These are phyloP conservation scores for Petrocephalus zakoni DNA, from an alignment of 2,113 vertebrate species.

Conservation along the genomic window DNA sequence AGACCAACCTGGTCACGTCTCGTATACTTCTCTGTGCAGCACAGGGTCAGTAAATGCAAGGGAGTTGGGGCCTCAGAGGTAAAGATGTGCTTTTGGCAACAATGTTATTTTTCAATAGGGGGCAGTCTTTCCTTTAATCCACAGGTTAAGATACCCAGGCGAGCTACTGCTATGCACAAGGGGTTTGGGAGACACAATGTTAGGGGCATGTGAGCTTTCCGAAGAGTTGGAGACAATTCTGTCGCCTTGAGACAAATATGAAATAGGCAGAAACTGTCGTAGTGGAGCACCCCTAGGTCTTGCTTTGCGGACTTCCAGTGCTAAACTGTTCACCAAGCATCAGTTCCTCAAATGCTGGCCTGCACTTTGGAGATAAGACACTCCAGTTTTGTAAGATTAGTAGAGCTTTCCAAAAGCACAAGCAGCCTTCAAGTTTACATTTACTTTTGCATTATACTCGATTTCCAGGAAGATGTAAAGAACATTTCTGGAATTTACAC, in stretches of 20 bases:
- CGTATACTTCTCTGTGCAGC: constrained; percentile 5
- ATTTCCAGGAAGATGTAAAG: neutral
- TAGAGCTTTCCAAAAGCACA: neutral
- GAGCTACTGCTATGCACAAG: neutral
- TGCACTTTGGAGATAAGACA: neutral
- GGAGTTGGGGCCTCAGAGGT: neutral
- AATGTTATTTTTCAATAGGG: constrained; percentile 20
- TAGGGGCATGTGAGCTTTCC: neutral
- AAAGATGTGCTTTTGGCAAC: constrained; percentile 13
- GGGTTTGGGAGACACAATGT: neutral
- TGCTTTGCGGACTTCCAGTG: neutral
- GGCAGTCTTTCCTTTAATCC: constrained; percentile 25
- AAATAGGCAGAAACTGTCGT: neutral
- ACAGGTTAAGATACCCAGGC: constrained; percentile 8
- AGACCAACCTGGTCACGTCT: constrained; percentile 22
- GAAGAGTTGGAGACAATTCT: neutral
- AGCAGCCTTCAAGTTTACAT: neutral
- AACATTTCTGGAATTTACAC: neutral
- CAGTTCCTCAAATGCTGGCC: constrained; percentile 35
- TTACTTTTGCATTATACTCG: neutral
- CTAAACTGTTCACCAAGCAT: constrained; percentile 37
- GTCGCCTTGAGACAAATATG: neutral
- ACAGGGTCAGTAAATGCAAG: constrained; percentile 8
- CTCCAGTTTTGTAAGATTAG: neutral
- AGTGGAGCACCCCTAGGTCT: neutral